These are phyloP conservation scores for Napeogenes inachia DNA, from an alignment of 2,888 invertebrate genomes.

Conservation along the genomic window DNA sequence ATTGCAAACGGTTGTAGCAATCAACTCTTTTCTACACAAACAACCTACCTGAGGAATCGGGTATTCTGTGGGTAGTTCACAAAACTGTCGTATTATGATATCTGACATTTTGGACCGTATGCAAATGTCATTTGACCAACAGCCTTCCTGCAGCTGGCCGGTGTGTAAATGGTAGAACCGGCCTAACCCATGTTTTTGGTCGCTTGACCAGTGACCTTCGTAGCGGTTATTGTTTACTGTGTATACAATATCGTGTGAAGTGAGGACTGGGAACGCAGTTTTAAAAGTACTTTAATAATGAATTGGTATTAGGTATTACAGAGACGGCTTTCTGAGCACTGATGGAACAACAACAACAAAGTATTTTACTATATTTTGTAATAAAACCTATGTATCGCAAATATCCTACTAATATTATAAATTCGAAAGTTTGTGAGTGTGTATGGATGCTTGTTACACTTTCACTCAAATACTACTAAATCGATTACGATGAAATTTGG, in stretches of 20 bases:
- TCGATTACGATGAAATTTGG: no score
- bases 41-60: slow-evolving; percentile 72
- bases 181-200: slow-evolving; percentile 79
- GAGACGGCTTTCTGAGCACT: no score
- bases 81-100: slow-evolving; percentile 78
- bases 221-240: slow-evolving; percentile 79
- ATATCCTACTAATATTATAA: no score
- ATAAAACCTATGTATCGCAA: no score
- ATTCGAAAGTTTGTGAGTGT: no score
- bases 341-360: no score
- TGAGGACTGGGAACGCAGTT: no score
- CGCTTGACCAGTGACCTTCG: slow-evolving; percentile 79
- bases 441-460: no score
- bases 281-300: no score
- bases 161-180: slow-evolving; percentile 79
- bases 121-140: slow-evolving; percentile 78
- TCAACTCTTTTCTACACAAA: slow-evolving; percentile 1
- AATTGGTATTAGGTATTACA: no score
- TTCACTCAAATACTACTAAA: no score
- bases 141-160: slow-evolving; percentile 81
- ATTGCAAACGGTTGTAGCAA: background rate
- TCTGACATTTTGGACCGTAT: slow-evolving; percentile 76
- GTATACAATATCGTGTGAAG: background rate
- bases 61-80: slow-evolving; percentile 70
- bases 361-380: no score